A percentile compares a stretch with the other conserved stretches of the same genome.
Conservation (phyloP, 1,140 invertebrate species). For the Drosophila varians region DNA sequence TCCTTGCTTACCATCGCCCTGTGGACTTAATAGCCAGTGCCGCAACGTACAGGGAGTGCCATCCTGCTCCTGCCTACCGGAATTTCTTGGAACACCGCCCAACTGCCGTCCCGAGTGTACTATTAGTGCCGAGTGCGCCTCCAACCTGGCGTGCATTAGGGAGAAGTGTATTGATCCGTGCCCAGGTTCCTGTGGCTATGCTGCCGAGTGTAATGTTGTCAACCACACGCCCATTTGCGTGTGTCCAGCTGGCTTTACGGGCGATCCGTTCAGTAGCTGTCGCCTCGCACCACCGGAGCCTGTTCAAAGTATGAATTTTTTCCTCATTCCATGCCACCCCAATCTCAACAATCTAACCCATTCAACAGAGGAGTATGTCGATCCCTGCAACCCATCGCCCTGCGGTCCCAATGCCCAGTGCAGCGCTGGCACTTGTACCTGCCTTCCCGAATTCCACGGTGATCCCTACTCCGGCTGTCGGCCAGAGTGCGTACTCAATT, state of each 20-base stretch:
- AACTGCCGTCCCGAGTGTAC: slow-evolving; percentile 93
- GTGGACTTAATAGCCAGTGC: slow-evolving; percentile 91
- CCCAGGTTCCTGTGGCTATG: slow-evolving; percentile 91
- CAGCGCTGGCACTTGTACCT: slow-evolving; percentile 91
- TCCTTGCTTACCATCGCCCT: slow-evolving; percentile 89
- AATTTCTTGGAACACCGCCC: slow-evolving; percentile 90
- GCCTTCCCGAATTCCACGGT: slow-evolving; percentile 91
- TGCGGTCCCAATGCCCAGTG: slow-evolving; percentile 92
- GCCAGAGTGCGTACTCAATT: slow-evolving; percentile 92
- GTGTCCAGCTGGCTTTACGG: slow-evolving; percentile 90
- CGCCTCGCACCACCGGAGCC: slow-evolving; percentile 80
- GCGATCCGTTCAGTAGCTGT: slow-evolving; percentile 93
- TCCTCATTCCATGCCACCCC: too few species aligned
- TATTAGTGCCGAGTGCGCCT: slow-evolving; percentile 91
- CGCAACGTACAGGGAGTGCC: slow-evolving; percentile 89
- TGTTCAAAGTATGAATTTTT: slow-evolving; percentile 85
- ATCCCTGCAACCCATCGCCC: slow-evolving; percentile 91
- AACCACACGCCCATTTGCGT: slow-evolving; percentile 93
- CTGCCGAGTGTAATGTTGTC: slow-evolving; percentile 92
- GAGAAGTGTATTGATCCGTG: slow-evolving; percentile 94
- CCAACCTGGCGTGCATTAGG: slow-evolving; percentile 91
- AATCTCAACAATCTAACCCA: slow-evolving; percentile 74
- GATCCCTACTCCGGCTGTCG: slow-evolving; percentile 93
- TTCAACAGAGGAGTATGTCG: slow-evolving; percentile 86
- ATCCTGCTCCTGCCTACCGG: slow-evolving; percentile 90